phyloP scores from a whole-genome alignment of 2,888 invertebrate genomes.

The Lithophane leautieri region DNA sequence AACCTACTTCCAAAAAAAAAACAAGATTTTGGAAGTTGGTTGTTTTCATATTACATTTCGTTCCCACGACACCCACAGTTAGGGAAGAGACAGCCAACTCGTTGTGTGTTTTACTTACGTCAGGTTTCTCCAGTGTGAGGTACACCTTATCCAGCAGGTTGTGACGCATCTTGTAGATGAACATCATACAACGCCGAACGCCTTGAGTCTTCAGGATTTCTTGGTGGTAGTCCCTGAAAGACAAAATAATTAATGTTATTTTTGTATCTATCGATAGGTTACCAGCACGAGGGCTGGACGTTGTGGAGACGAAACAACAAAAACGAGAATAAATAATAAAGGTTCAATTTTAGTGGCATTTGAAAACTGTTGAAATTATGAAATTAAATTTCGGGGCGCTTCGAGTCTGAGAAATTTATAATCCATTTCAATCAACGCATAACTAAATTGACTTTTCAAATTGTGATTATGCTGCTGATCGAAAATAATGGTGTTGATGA shows the following conservation, averaged over 20 bases:
- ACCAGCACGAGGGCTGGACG: no score
- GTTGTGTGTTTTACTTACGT: conserved; percentile 66
- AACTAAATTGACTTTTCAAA: no score
- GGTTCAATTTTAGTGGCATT: not conserved
- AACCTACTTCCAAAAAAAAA: no score
- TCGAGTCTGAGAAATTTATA: not conserved
- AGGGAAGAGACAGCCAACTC: not conserved
- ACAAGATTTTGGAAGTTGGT: no score
- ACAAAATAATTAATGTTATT: not conserved
- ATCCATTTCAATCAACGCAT: not conserved
- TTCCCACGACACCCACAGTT: not conserved
- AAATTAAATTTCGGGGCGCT: not conserved
- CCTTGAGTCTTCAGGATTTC: conserved; percentile 97
- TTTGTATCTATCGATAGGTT: no score
- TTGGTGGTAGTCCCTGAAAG: conserved; percentile 94
- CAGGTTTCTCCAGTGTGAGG: conserved; percentile 92
- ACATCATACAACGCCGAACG: conserved; percentile 94
- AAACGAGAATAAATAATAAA: not conserved
- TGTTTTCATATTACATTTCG: no score
- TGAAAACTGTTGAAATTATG: not conserved
- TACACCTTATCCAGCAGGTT: conserved; percentile 93
- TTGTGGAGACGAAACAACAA: no score
- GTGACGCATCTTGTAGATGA: conserved; percentile 93
- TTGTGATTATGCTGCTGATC: not conserved
- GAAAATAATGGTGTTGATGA: not conserved